Percentiles rank a stretch among this genome's conserved stretches.
Evolutionary conservation across 2,888 invertebrate genomes (phyloP).

Genomic region (Physocephala rufipes): DNA sequence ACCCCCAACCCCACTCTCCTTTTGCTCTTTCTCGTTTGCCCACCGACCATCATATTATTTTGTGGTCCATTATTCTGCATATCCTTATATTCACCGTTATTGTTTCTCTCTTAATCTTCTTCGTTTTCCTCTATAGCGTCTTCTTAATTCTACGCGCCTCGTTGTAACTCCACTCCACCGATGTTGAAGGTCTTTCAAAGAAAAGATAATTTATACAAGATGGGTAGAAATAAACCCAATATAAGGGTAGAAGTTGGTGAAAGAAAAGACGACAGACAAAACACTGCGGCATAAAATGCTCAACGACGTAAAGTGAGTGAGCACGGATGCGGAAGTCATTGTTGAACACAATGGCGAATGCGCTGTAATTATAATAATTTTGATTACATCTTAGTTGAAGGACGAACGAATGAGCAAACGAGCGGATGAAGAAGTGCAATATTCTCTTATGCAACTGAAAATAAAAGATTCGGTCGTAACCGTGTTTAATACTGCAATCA

Average conservation of each 20-base stretch:
- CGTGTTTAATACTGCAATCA: too few relatives aligned
- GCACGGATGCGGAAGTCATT: conserved; percentile 60
- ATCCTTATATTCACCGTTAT: not conserved
- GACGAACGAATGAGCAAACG: not conserved
- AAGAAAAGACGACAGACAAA: conserved; percentile 13
- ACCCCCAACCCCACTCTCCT: not conserved
- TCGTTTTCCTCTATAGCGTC: not conserved
- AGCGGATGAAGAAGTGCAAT: not conserved
- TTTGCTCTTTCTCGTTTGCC: not conserved
- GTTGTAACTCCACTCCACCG: conserved; percentile 21
- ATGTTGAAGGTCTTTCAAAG: conserved; percentile 25
- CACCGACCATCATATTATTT: not conserved
- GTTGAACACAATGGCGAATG: conserved; percentile 59
- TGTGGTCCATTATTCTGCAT: conserved; percentile 18
- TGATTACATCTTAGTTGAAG: conserved; percentile 53
- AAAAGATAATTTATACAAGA: not conserved
- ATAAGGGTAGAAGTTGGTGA: not conserved
- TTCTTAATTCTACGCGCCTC: not conserved
- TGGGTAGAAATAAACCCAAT: too few relatives aligned
- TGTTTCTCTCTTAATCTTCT: conserved; percentile 9
- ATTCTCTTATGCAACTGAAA: too few relatives aligned
- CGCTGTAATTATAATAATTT: conserved; percentile 61
- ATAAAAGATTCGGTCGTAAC: too few relatives aligned
- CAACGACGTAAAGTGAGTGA: conserved; percentile 11
- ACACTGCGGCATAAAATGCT: conserved; percentile 29